Conservation (phyloP, 2,888 invertebrate genomes). For the Amphipoea oculea region DNA sequence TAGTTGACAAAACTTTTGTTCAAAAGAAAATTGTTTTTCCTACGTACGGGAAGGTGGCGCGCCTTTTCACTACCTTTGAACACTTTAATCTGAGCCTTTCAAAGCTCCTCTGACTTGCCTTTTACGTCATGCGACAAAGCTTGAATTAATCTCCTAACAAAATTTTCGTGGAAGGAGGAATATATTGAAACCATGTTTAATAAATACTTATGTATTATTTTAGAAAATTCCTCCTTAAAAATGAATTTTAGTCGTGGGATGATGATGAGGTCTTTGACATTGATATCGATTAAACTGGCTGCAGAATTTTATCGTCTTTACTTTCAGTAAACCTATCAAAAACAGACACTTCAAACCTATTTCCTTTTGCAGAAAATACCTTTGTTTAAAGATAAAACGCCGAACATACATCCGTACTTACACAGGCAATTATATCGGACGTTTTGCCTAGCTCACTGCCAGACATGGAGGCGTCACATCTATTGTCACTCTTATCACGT, state of each 20-base stretch:
- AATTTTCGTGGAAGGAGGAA: constrained; percentile 14
- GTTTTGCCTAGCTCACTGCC: constrained; percentile 62
- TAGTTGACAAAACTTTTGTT: constrained; percentile 67
- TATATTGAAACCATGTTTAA: constrained; percentile 28
- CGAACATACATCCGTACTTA: constrained; percentile 35
- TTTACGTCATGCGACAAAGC: constrained; percentile 63
- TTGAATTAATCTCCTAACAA: constrained; percentile 68
- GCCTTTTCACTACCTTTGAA: constrained; percentile 73
- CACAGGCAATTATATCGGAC: constrained; percentile 54
- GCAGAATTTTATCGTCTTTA: not conserved
- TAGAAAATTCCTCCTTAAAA: not conserved
- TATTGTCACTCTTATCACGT: constrained; percentile 80
- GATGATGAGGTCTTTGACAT: not conserved
- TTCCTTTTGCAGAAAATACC: constrained; percentile 6
- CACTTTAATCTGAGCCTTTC: constrained; percentile 74
- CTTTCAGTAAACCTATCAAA: not conserved
- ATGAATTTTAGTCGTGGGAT: not conserved
- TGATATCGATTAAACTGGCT: not conserved
- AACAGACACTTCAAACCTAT: not conserved
- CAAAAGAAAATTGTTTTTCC: constrained; percentile 67
- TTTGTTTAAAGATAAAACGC: constrained; percentile 33
- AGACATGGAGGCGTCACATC: constrained; percentile 75
- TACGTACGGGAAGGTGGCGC: constrained; percentile 50
- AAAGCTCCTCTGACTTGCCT: constrained; percentile 63
- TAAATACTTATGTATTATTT: constrained; percentile 16